phyloP scores from a whole-genome alignment of 2,797 vertebrate genomes.

The Melopsittacus undulatus region DNA sequence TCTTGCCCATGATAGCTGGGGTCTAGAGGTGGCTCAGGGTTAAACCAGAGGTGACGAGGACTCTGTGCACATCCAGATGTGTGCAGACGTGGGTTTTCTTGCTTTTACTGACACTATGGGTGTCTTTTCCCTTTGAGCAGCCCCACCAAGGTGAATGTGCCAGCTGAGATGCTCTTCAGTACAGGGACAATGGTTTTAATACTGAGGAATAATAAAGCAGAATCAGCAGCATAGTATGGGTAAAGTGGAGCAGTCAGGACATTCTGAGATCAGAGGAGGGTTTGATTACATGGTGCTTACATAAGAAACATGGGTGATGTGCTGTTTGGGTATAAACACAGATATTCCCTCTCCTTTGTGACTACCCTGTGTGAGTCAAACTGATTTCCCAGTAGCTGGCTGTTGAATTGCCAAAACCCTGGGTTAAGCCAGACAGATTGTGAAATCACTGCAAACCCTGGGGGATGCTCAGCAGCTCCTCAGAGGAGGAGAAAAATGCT shows the following conservation, averaged over 20 bases:
- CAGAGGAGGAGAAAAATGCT: not conserved
- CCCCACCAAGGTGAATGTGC: rapidly evolving
- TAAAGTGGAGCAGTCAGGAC: not conserved
- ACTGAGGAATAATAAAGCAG: not conserved
- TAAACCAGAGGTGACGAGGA: not conserved
- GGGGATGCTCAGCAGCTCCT: no score
- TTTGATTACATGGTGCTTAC: not conserved
- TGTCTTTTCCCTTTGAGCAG: not conserved
- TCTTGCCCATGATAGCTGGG: rapidly evolving
- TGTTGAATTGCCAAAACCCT: no score
- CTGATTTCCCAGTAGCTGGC: not conserved
- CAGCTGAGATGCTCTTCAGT: not conserved
- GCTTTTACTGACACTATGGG: not conserved
- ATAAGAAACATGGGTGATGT: not conserved
- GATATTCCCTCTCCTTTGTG: not conserved
- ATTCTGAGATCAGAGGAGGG: not conserved
- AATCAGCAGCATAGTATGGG: not conserved
- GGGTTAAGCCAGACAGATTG: not conserved
- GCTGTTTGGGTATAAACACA: not conserved
- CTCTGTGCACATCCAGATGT: rapidly evolving
- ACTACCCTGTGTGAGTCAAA: no score
- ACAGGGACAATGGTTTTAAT: no score
- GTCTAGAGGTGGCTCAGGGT: not conserved
- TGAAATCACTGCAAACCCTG: not conserved
- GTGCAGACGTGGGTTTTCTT: not conserved